Conservation (phyloP, 35 echinoderm and acorn worm genomes). For the Holothuria glaberrima region DNA sequence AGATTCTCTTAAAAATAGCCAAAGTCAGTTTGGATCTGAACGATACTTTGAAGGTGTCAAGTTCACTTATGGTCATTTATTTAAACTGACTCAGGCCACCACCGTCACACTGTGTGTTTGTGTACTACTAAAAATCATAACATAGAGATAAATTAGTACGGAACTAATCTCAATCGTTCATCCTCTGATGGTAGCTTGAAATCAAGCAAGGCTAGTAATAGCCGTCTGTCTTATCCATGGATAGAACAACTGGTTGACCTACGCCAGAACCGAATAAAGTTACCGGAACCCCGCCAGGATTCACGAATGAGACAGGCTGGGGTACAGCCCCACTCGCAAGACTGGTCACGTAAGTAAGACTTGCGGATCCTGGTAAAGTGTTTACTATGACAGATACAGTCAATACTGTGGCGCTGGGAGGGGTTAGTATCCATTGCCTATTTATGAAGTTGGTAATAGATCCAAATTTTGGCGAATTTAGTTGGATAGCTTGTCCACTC, state of each 20-base stretch:
- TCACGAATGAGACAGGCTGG: background rate
- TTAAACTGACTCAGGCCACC: no score
- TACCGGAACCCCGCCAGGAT: background rate
- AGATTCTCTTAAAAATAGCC: no score
- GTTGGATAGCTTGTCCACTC: background rate
- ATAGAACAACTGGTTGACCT: constrained; percentile 33
- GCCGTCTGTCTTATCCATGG: constrained; percentile 40
- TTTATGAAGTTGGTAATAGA: constrained; percentile 39
- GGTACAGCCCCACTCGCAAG: background rate
- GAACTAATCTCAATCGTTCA: no score
- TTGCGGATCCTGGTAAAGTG: constrained; percentile 5
- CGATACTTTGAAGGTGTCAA: no score
- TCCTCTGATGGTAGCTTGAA: background rate
- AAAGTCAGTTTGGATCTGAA: no score
- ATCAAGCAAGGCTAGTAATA: background rate
- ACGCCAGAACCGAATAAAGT: background rate
- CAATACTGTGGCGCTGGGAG: background rate
- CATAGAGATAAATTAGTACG: no score
- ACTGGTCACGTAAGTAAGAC: background rate
- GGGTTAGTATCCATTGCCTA: constrained; percentile 15
- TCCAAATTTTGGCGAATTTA: constrained; percentile 28
- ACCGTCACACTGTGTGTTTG: no score
- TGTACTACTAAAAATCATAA: no score
- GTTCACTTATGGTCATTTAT: no score
- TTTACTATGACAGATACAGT: background rate